phyloP scores from a whole-genome alignment of 2,113 vertebrate genomes.

The Lathamus discolor region DNA sequence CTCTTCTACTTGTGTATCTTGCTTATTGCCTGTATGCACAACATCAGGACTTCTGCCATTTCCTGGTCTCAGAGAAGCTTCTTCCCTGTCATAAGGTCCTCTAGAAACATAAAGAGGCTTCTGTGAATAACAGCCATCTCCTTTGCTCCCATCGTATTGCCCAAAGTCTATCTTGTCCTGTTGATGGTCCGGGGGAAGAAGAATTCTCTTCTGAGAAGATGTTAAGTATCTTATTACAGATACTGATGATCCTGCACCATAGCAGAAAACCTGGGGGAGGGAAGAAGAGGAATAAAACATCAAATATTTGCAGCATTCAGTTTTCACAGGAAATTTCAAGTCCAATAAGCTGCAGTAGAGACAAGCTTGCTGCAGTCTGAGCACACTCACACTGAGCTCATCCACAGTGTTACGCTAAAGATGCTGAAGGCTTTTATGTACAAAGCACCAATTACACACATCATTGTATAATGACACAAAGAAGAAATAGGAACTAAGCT shows the following conservation, averaged over 20 bases:
- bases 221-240: conserved; percentile 35
- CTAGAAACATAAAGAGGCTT: background rate
- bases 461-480: background rate
- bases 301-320: fast-evolving
- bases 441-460: background rate
- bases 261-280: conserved; percentile 70
- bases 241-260: conserved; percentile 72
- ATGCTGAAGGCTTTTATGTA: background rate
- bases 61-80: background rate
- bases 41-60: background rate
- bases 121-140: background rate
- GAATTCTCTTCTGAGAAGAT: conserved; percentile 13
- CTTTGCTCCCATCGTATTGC: background rate
- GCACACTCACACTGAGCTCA: background rate
- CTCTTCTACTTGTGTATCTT: background rate
- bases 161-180: background rate
- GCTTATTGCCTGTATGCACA: background rate
- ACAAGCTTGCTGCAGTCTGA: background rate
- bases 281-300: background rate
- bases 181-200: background rate
- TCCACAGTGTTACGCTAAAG: background rate
- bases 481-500: background rate
- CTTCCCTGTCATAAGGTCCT: conserved; percentile 49
- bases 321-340: background rate
- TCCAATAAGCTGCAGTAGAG: background rate